Base-by-base conservation (phyloP, 2,797 vertebrate genomes). In the Fundulus diaphanus region DNA sequence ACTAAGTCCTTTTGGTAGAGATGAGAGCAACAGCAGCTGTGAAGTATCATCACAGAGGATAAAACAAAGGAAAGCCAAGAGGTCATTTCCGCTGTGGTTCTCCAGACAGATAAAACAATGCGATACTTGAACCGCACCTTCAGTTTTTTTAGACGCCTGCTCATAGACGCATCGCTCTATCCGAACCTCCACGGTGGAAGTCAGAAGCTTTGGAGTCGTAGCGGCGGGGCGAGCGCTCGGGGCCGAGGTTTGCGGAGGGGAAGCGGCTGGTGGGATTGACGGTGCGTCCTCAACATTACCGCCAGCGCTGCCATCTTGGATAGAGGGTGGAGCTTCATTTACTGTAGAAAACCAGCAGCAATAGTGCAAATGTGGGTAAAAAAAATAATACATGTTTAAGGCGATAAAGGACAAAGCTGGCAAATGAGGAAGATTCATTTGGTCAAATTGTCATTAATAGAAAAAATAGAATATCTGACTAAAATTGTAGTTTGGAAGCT, bases 81-180 rank as follows among this genome's bases (percentile, higher is more conserved):
- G 27, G 66, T 65, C 57, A 59, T 22, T 68, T 46, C 77, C 46
- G 49, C 13, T 27, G 57, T 16, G 13, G 12, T 1, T 12, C 3
- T 40, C 22, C 5, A 13, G 22, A 65, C n/a, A 7, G 5, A 7
- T 37, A 6, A 15, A 65, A 13, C 40, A 15, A 73, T 52, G 52
- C 12, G n/a, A 54, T 82, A 46, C 48, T 49, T 46, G 13, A 61
- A 37, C n/a, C 93, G 90, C 97, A 98, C 97, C 97, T 98, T 96
- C 92, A 77, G 91, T 88, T 89, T 94, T 93, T 91, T 94, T 93
- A 85, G 92, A 93, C 90, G 93, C 92, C 89, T 96, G 94, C 90
- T 91, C 81, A 88, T 90, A 88, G 90, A 94, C 91, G 87, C 77
- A 78, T 71, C 90, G 95, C 94, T 96, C 95, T 92, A 94, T 93